Percentiles rank a stretch among this genome's conserved stretches.
These are phyloP conservation scores for Strix uralensis DNA, from an alignment of 2,113 vertebrate species.

Conservation along the genomic window DNA sequence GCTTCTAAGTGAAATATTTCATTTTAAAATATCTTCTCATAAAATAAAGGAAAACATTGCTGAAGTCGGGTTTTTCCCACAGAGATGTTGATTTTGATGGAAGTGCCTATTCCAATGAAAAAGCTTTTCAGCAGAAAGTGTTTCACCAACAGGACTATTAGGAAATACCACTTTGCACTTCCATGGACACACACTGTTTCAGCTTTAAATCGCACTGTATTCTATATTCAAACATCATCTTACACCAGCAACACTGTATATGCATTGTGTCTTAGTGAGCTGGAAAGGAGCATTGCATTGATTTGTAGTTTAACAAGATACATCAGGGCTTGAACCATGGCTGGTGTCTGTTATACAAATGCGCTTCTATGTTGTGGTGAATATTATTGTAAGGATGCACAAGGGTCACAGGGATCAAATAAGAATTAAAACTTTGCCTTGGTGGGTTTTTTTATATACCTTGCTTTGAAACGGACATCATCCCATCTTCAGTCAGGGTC, in stretches of 20 bases:
- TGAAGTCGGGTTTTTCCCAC: neutral
- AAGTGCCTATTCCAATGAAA: neutral
- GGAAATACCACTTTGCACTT: neutral
- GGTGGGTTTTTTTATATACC: neutral
- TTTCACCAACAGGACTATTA: neutral
- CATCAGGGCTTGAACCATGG: neutral
- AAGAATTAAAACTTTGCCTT: neutral
- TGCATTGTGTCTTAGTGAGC: fast-evolving
- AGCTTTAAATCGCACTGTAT: fast-evolving
- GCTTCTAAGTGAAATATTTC: neutral
- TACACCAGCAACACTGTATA: fast-evolving
- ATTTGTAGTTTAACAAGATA: fast-evolving
- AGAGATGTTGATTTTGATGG: neutral
- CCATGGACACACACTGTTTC: fast-evolving
- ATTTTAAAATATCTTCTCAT: neutral
- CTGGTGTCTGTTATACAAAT: neutral
- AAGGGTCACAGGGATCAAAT: neutral
- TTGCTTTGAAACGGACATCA: neutral
- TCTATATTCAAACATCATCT: neutral
- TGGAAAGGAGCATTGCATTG: neutral
- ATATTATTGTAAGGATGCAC: too few species aligned
- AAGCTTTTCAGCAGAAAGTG: neutral
- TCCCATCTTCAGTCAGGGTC: neutral
- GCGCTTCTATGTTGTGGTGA: fast-evolving
- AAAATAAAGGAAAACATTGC: neutral